phyloP scores from a whole-genome alignment of 1,140 invertebrate species.

The Samia ricini region DNA sequence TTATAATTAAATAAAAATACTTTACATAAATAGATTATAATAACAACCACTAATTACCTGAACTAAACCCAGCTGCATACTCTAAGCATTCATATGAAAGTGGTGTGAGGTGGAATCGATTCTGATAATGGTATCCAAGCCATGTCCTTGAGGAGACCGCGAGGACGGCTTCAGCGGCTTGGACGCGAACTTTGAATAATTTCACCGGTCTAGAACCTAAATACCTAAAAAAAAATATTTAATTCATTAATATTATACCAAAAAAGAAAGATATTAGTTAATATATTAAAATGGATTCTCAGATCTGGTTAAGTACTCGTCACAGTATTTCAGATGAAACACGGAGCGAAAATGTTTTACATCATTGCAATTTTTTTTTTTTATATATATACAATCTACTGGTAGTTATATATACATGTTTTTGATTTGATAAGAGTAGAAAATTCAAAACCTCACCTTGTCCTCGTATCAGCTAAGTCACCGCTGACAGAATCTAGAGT shows the following conservation, averaged over 20 bases:
- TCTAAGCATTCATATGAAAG: slow-evolving; percentile 97
- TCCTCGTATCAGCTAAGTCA: slow-evolving; percentile 97
- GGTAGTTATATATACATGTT: neutral
- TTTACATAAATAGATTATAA: too few species aligned
- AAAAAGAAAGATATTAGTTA: neutral
- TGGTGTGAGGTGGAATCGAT: slow-evolving; percentile 96
- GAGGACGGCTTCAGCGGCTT: slow-evolving; percentile 96
- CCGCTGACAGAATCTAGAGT: slow-evolving; percentile 98
- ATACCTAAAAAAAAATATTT: slow-evolving; percentile 78
- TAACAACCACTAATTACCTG: slow-evolving; percentile 65
- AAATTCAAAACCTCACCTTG: slow-evolving; percentile 77
- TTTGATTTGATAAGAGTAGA: neutral
- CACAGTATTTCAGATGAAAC: slow-evolving; percentile 68
- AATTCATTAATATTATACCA: slow-evolving; percentile 3
- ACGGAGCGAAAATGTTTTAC: slow-evolving; percentile 65
- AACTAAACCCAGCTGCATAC: slow-evolving; percentile 98
- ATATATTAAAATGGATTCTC: slow-evolving; percentile 30
- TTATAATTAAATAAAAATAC: slow-evolving; percentile 4
- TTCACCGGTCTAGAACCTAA: slow-evolving; percentile 97
- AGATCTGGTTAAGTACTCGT: slow-evolving; percentile 73
- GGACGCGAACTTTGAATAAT: slow-evolving; percentile 96
- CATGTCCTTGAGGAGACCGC: slow-evolving; percentile 99
- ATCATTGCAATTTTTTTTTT: slow-evolving; percentile 45
- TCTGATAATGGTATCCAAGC: slow-evolving; percentile 99
- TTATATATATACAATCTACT: neutral